Evolutionary conservation across 2,888 invertebrate species (phyloP).

Genomic region (Coenonympha arcania): DNA sequence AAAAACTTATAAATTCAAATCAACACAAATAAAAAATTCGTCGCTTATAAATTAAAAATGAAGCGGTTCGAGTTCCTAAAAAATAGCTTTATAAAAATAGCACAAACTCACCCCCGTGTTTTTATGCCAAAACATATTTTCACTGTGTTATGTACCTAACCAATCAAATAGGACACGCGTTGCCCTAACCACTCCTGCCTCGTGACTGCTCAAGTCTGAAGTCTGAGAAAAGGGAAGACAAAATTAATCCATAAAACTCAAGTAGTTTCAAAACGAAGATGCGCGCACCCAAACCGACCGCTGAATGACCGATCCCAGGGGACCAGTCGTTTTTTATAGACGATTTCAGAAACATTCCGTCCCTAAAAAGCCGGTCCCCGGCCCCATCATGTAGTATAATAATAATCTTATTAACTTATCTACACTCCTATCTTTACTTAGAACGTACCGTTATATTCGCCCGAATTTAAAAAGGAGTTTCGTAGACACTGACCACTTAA

Average conservation of each 20-base stretch:
- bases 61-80: neutral
- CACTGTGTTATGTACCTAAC: constrained; percentile 18
- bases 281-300: constrained; percentile 60
- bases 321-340: constrained; percentile 70
- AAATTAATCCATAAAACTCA: constrained; percentile 12
- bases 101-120: constrained; percentile 26
- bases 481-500: constrained; percentile 63
- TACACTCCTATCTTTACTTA: constrained; percentile 71
- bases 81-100: neutral
- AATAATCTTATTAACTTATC: constrained; percentile 74
- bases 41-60: constrained; percentile 4
- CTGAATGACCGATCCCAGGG: constrained; percentile 68
- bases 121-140: constrained; percentile 25
- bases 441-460: constrained; percentile 67
- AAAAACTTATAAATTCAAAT: neutral
- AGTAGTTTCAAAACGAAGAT: constrained; percentile 46
- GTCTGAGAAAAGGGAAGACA: constrained; percentile 9
- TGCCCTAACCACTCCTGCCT: constrained; percentile 6
- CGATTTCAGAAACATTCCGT: constrained; percentile 69
- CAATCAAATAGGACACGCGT: constrained; percentile 9
- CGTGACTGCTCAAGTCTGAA: constrained; percentile 31
- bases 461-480: constrained; percentile 60
- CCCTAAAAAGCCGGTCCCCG: constrained; percentile 67
- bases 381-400: constrained; percentile 64
- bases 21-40: constrained; percentile 6